Conservation (phyloP, 2,888 invertebrate genomes). For the Eumacrocentrus americanus region DNA sequence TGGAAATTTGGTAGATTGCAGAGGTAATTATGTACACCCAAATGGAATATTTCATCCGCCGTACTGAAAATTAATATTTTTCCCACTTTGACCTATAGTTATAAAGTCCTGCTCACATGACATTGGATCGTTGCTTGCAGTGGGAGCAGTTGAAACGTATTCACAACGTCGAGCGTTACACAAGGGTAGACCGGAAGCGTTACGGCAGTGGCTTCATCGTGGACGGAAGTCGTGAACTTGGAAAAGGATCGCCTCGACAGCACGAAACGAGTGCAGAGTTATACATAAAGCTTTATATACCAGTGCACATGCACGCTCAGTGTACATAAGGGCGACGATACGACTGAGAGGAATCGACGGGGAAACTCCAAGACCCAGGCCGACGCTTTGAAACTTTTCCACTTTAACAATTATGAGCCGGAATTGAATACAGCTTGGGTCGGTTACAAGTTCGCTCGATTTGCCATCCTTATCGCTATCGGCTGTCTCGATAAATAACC, state of each 20-base stretch:
- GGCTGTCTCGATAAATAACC: slow-evolving; percentile 51
- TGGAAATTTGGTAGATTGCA: slow-evolving; percentile 36
- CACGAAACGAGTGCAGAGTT: slow-evolving; percentile 26
- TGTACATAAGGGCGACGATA: slow-evolving; percentile 11
- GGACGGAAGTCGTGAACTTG: slow-evolving; percentile 44
- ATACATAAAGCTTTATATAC: slow-evolving; percentile 20
- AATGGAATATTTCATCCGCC: slow-evolving; percentile 47
- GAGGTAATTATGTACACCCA: slow-evolving; percentile 47
- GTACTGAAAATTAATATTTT: slow-evolving; percentile 53
- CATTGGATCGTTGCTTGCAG: background rate
- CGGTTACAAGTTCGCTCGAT: slow-evolving; percentile 52
- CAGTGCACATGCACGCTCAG: background rate
- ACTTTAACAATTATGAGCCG: slow-evolving; percentile 57
- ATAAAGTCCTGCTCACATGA: slow-evolving; percentile 10
- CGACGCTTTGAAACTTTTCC: slow-evolving; percentile 52
- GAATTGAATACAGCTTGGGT: slow-evolving; percentile 55
- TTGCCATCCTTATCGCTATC: slow-evolving; percentile 53
- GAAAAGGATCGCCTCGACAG: slow-evolving; percentile 31
- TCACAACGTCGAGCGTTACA: slow-evolving; percentile 5
- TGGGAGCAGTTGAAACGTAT: slow-evolving; percentile 9
- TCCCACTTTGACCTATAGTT: slow-evolving; percentile 35
- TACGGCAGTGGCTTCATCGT: slow-evolving; percentile 28
- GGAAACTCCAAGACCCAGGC: slow-evolving; percentile 26
- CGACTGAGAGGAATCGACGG: slow-evolving; percentile 20
- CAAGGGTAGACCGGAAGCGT: slow-evolving; percentile 27